phyloP scores from a whole-genome alignment of 2,113 vertebrate species.

The Fregata magnificens region DNA sequence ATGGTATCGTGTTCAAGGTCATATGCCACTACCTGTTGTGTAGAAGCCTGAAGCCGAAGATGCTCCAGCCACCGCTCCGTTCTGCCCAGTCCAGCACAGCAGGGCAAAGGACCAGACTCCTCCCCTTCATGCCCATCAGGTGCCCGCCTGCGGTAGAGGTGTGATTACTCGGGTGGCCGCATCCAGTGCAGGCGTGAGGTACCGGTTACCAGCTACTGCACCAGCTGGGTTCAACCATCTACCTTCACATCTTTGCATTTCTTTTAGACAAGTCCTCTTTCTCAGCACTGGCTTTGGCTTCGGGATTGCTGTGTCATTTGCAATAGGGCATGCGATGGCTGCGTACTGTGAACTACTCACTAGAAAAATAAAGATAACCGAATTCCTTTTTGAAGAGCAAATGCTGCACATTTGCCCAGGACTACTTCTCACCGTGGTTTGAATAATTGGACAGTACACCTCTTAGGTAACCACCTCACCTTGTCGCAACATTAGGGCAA shows the following conservation, averaged over 20 bases:
- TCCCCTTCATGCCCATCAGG: neutral
- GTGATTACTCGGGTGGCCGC: neutral
- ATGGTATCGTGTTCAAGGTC: neutral
- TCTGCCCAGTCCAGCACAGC: neutral
- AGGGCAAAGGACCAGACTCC: neutral
- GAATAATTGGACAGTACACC: neutral
- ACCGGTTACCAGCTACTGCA: neutral
- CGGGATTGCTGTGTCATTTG: neutral
- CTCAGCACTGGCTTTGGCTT: neutral
- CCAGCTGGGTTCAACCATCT: neutral
- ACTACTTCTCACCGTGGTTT: neutral
- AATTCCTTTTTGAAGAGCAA: neutral
- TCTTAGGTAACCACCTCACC: neutral
- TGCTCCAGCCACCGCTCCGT: neutral
- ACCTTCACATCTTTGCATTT: neutral
- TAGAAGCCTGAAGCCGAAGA: neutral
- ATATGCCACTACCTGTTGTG: rapidly evolving
- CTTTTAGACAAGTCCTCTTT: neutral
- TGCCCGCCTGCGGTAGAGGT: neutral
- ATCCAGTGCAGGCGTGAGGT: neutral
- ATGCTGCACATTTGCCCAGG: neutral
- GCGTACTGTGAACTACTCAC: neutral
- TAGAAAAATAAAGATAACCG: neutral
- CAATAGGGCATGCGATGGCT: neutral
- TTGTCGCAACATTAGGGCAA: neutral